phyloP scores from a whole-genome alignment of 1,140 invertebrate genomes.

The Sminthurinus signatus region DNA sequence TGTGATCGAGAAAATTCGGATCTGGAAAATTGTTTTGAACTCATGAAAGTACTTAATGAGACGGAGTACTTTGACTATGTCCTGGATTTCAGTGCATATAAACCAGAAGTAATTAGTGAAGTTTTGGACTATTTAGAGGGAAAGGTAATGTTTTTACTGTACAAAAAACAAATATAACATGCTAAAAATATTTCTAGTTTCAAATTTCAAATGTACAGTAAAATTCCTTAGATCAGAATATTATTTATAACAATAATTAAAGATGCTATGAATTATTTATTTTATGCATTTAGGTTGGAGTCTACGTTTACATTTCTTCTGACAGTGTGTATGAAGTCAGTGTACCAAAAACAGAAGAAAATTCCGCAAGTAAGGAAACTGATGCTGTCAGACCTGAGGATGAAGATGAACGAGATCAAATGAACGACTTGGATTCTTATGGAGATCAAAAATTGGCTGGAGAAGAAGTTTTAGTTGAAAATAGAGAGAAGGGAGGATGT shows the following conservation, averaged over 20 bases:
- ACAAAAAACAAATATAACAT: no score
- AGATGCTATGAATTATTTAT: no score
- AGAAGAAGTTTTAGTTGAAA: conserved; percentile 45
- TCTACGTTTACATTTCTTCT: conserved; percentile 51
- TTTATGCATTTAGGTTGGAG: no score
- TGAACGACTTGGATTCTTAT: conserved; percentile 46
- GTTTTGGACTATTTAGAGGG: conserved; percentile 43
- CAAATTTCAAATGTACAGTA: no score
- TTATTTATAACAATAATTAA: no score
- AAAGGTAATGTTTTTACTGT: no score
- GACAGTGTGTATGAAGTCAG: conserved; percentile 53
- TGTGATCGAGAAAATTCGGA: conserved; percentile 47
- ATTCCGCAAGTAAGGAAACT: conserved; percentile 39
- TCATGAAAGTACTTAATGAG: conserved; percentile 42
- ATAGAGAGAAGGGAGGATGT: conserved; percentile 4
- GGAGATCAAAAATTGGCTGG: conserved; percentile 48
- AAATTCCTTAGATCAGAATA: no score
- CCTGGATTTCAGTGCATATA: conserved; percentile 50
- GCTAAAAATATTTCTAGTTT: no score
- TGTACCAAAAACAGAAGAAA: no score
- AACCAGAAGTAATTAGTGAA: conserved; percentile 44
- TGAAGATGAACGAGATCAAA: conserved; percentile 39
- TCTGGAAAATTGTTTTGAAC: conserved; percentile 43
- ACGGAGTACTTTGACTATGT: conserved; percentile 46
- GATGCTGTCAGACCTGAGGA: conserved; percentile 46